Conservation (phyloP, 2,888 invertebrate species). For the Meloe dianella region DNA sequence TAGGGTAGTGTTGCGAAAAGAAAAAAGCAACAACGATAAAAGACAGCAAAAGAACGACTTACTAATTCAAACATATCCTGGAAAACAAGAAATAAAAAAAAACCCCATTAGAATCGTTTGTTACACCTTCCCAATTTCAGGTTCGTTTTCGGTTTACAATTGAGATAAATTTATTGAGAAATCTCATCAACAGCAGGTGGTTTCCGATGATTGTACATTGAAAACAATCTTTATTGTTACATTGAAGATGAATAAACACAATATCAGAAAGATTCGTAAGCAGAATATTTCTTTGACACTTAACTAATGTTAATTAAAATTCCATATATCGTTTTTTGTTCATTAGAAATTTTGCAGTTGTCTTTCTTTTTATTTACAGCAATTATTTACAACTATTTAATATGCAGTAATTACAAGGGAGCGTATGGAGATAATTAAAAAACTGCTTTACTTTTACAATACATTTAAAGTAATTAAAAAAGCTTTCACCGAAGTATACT, state of each 20-base stretch:
- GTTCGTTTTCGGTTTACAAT: not conserved
- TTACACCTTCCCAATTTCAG: not conserved
- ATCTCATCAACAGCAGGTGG: slow-evolving; percentile 4
- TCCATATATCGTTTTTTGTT: slow-evolving; percentile 9
- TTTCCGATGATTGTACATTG: not conserved
- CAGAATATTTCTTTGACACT: not conserved
- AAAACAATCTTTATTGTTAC: not conserved
- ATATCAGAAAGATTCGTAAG: not conserved
- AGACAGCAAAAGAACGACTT: not conserved
- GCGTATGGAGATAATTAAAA: slow-evolving; percentile 32
- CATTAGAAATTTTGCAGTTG: slow-evolving; percentile 15
- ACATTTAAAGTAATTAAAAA: slow-evolving; percentile 32
- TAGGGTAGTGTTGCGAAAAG: not conserved
- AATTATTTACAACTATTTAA: slow-evolving; percentile 17
- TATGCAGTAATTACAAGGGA: slow-evolving; percentile 24
- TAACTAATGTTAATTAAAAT: slow-evolving; percentile 15
- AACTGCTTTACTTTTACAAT: slow-evolving; percentile 29
- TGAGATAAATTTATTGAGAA: not conserved
- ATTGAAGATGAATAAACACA: not conserved
- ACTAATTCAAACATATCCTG: not conserved
- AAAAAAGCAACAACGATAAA: not conserved
- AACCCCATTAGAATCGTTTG: not conserved
- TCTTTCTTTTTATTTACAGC: not conserved
- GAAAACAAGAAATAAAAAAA: not conserved
- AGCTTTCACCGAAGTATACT: slow-evolving; percentile 29